A percentile compares a stretch with the other conserved stretches of the same genome.
These are phyloP conservation scores for Steinernema scapterisci DNA, from an alignment of 2,888 invertebrate genomes.

Conservation along the genomic window DNA sequence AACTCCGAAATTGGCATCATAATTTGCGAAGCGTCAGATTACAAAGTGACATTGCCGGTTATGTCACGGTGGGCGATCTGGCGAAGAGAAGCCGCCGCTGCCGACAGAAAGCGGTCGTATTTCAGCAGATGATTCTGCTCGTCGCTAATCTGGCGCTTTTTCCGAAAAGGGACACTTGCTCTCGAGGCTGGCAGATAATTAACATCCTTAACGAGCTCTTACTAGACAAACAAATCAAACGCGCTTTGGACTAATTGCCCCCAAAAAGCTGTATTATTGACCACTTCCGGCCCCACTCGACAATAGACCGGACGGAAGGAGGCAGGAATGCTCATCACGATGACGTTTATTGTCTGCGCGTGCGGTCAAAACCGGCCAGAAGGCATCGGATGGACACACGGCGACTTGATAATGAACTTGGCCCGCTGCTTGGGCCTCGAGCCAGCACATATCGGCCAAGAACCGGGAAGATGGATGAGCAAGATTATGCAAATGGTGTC, in stretches of 20 bases:
- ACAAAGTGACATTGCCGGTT: conserved; percentile 22
- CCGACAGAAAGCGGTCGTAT: not conserved
- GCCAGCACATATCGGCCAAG: conserved; percentile 1
- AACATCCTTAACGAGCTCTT: conserved; percentile 29
- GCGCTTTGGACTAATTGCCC: conserved; percentile 22
- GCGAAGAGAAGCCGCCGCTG: not conserved
- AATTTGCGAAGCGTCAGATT: conserved; percentile 6
- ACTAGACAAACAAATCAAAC: conserved; percentile 25
- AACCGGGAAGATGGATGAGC: conserved; percentile 8
- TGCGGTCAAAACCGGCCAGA: conserved; percentile 3
- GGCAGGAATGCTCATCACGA: conserved; percentile 6
- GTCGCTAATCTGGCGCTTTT: conserved; percentile 8
- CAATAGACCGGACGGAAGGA: not conserved
- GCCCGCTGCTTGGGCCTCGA: not conserved
- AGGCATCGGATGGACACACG: not conserved
- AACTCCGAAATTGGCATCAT: conserved; percentile 7
- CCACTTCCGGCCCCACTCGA: conserved; percentile 16
- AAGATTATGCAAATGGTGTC: conserved; percentile 31
- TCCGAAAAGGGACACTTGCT: not conserved
- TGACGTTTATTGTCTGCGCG: conserved; percentile 22
- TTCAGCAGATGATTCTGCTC: conserved; percentile 26
- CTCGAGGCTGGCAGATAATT: conserved; percentile 3
- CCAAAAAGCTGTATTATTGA: conserved; percentile 25
- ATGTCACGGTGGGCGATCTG: not conserved
- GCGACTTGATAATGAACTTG: conserved; percentile 7